Percentiles rank a stretch among this genome's conserved stretches.
Conservation (phyloP, 2,113 vertebrate species). For the Loxodonta africana region DNA sequence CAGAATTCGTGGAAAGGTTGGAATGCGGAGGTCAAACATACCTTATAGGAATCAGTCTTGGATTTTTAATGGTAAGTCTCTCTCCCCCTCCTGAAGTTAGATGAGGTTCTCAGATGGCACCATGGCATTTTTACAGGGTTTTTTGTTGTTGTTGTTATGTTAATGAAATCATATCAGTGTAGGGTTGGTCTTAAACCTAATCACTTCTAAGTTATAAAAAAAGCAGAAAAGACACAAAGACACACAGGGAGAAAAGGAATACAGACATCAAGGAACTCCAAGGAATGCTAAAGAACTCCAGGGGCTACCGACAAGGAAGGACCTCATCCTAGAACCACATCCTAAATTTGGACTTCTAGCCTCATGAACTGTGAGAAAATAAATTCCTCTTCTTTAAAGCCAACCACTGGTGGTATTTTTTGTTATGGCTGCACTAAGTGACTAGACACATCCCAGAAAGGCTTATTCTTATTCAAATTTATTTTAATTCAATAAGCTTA, state of each 20-base stretch:
- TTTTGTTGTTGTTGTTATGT: background rate
- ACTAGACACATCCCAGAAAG: background rate
- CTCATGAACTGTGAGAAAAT: background rate
- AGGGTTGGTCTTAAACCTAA: background rate
- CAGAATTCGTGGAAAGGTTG: background rate
- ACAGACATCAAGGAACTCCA: background rate
- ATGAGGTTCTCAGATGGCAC: background rate
- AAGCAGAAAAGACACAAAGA: background rate
- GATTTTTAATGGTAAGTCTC: background rate
- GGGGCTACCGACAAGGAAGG: too few relatives aligned
- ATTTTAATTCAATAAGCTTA: background rate
- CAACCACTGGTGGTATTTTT: background rate
- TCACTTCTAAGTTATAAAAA: background rate
- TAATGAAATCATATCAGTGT: background rate
- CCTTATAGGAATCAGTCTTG: background rate
- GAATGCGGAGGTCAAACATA: background rate
- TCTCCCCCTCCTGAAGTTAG: background rate
- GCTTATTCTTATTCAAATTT: constrained; percentile 6
- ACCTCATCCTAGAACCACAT: background rate
- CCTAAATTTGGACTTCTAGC: background rate
- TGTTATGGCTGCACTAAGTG: background rate
- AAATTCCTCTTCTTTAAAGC: background rate
- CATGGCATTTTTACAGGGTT: background rate
- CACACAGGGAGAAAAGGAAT: background rate
- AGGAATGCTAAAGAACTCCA: too few relatives aligned